These are phyloP conservation scores for Ethmia dodecea DNA, from an alignment of 2,888 invertebrate genomes.

Conservation along the genomic window DNA sequence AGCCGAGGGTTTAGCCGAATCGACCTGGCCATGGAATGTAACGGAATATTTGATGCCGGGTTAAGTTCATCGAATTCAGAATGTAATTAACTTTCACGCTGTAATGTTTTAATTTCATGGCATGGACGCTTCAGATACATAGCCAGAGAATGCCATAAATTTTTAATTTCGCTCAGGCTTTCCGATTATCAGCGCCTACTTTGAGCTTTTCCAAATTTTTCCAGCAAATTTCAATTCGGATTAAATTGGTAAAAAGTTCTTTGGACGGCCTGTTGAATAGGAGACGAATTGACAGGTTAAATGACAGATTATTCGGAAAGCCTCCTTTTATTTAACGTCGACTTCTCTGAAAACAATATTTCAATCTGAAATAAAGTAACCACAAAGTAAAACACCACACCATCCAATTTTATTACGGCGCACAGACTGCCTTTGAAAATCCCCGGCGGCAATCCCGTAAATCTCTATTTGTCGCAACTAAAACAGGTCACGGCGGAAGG, in stretches of 20 bases:
- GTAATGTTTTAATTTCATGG: too few species aligned
- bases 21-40: constrained; percentile 26
- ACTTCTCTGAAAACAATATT: constrained; percentile 1
- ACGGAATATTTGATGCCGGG: constrained; percentile 26
- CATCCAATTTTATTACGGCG: constrained; percentile 66
- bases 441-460: constrained; percentile 66
- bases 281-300: constrained; percentile 44
- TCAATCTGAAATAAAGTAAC: constrained; percentile 29
- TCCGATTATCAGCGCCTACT: not conserved
- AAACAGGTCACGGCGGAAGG: constrained; percentile 75
- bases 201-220: constrained; percentile 22
- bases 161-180: not conserved
- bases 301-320: constrained; percentile 27
- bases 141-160: not conserved
- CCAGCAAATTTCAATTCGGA: constrained; percentile 54
- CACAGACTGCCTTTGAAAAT: constrained; percentile 54
- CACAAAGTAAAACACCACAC: constrained; percentile 63
- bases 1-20: constrained; percentile 44
- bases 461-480: constrained; percentile 77
- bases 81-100: not conserved
- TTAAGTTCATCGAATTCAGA: constrained; percentile 32
- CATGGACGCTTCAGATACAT: not conserved
- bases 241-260: constrained; percentile 62
- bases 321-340: constrained; percentile 20
- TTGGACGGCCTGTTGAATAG: constrained; percentile 45